phyloP scores from a whole-genome alignment of 2,797 vertebrate species.

The Spatula clypeata region DNA sequence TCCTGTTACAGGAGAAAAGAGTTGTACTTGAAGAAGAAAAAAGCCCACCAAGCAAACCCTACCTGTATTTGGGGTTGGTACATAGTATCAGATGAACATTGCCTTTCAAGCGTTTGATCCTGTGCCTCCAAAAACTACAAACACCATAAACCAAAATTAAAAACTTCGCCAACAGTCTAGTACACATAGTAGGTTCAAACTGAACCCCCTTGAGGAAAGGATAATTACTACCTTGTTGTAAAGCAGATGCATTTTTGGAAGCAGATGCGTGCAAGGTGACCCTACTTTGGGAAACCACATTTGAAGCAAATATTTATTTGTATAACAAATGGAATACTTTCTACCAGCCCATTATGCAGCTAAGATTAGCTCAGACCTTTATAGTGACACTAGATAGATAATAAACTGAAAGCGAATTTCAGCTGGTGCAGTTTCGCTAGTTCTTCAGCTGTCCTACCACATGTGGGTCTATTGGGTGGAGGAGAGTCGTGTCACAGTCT shows the following conservation, averaged over 20 bases:
- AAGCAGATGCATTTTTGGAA: conserved; percentile 85
- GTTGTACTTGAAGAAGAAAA: conserved; percentile 41
- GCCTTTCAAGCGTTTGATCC: conserved; percentile 81
- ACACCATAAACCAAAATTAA: conserved; percentile 84
- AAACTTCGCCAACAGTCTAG: conserved; percentile 80
- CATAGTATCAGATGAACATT: conserved; percentile 74
- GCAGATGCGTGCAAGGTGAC: conserved; percentile 86
- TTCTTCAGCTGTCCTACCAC: conserved; percentile 78
- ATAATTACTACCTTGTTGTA: conserved; percentile 90
- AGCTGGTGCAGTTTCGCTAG: conserved; percentile 75
- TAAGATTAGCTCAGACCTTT: conserved; percentile 85
- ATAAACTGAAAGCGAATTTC: conserved; percentile 81
- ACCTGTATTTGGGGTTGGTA: conserved; percentile 70
- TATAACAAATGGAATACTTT: conserved; percentile 86
- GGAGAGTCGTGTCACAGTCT: not conserved
- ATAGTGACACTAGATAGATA: conserved; percentile 82
- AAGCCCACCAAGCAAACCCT: conserved; percentile 63
- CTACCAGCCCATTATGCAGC: conserved; percentile 83
- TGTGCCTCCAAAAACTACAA: conserved; percentile 83
- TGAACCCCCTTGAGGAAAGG: conserved; percentile 84
- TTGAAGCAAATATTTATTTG: conserved; percentile 87
- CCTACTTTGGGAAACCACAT: conserved; percentile 86
- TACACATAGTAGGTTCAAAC: conserved; percentile 83
- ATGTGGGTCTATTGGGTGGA: conserved; percentile 1
- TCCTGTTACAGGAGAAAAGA: not conserved